Evolutionary conservation across 1,140 invertebrate genomes (phyloP), one percentile per base, ranked within the genome.

Genomic region (Nasonia vitripennis): DNA sequence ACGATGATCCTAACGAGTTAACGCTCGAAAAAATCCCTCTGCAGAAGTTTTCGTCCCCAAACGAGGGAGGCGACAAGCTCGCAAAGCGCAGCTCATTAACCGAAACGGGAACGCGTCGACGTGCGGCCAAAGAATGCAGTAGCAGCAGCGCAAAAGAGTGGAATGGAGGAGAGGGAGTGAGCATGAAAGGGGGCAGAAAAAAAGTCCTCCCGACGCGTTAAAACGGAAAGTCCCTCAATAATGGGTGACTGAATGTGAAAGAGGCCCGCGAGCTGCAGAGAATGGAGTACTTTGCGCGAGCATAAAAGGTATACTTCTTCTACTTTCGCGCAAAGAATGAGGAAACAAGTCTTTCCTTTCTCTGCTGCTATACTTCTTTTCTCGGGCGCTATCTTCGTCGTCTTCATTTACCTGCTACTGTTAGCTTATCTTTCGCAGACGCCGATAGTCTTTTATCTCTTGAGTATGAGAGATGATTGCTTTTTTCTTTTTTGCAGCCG

Each of bases 301-400:
- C 20, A 78, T 78, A 62, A 78, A 77, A 62, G 77, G 51, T 78
- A 62, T 34, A 78, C 77, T 78, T 78, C 77, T 78, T 78, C 55
- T 12, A 78, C 48, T 34, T 6, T 78, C 9, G 48, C 73, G 37
- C 77, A 78, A 78, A 78, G 77, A 78, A 78, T 78, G 77, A 62
- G 77, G 77, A 78, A 78, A 78, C 77, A 78, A 78, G 51, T 67
- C 77, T 78, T 85, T 87, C 83, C 75, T 81, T 74, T 85, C 78
- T 67, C 45, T 20, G 51, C 70, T 7, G 20, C 55, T 6, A 3
- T 75, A 17, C 45, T 27, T 70, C 27, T 41, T 81, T 85, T 80
- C 34, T 34, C 12, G 68, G 62, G 77, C 41, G 73, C 70, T 55
- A 62, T 17, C 70, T 51, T 74, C 67, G 10, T 34, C 78, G 84